Percentiles rank a stretch among this genome's conserved stretches.
Conservation (phyloP, 2,797 vertebrate genomes). For the Acestrorhynchus altus region DNA sequence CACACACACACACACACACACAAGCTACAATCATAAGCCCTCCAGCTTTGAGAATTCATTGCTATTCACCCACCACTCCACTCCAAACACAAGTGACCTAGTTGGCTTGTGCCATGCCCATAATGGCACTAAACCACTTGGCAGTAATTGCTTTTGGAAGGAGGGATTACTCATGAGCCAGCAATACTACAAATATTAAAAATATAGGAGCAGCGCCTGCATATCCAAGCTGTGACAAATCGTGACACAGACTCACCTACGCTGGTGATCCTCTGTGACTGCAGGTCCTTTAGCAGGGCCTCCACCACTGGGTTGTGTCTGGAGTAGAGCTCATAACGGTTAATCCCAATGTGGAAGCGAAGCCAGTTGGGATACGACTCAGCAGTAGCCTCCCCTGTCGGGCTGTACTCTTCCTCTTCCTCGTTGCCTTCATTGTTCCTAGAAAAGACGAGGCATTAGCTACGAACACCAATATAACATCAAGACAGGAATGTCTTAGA, state of each 20-base stretch:
- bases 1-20: constrained; percentile 20
- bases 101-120: constrained; percentile 38
- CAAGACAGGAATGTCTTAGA: neutral
- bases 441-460: constrained; percentile 32
- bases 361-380: constrained; percentile 97
- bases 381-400: constrained; percentile 81
- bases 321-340: constrained; percentile 92
- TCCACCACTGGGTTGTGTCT: constrained; percentile 85
- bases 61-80: constrained; percentile 26
- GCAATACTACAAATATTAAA: constrained; percentile 14
- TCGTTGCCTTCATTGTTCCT: constrained; percentile 89
- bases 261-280: constrained; percentile 88
- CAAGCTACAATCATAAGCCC: constrained; percentile 17
- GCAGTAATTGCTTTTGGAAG: constrained; percentile 46
- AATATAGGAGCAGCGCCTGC: neutral
- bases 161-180: constrained; percentile 23
- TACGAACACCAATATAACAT: neutral
- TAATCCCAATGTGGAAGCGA: constrained; percentile 95
- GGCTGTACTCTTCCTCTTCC: constrained; percentile 83
- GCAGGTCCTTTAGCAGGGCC: constrained; percentile 87
- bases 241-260: constrained; percentile 83
- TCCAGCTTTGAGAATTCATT: constrained; percentile 17
- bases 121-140: constrained; percentile 49
- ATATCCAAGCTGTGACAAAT: neutral
- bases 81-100: constrained; percentile 43